Conservation (phyloP, 2,797 vertebrate species). For the Danio choprae region DNA sequence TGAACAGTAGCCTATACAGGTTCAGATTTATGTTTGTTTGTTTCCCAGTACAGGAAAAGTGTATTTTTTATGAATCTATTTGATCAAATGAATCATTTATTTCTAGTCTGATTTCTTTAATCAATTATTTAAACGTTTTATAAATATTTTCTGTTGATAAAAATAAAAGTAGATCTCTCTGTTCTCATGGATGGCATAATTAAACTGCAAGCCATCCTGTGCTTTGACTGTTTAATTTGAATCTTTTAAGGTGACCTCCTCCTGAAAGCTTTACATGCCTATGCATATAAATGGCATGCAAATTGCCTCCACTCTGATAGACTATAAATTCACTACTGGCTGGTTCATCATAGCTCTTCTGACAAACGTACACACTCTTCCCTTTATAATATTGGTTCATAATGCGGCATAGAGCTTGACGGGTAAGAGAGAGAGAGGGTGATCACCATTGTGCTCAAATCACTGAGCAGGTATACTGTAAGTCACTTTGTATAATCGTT, state of each 20-base stretch:
- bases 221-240: conserved; percentile 13
- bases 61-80: background rate
- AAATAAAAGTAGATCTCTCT: background rate
- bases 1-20: background rate
- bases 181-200: background rate
- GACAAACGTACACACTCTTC: background rate
- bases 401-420: background rate
- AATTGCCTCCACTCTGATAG: background rate
- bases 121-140: background rate
- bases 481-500: conserved; percentile 14
- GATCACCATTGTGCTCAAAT: conserved; percentile 10
- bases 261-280: background rate
- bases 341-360: conserved; percentile 11
- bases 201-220: background rate
- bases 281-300: conserved; percentile 16
- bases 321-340: conserved; percentile 5
- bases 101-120: background rate
- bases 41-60: background rate
- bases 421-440: background rate
- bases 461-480: background rate
- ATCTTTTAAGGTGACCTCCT: conserved; percentile 32
- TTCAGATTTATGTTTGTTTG: background rate
- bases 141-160: no score
- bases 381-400: background rate
- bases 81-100: background rate